These are phyloP conservation scores for Gnathonemus echidnorhynchus DNA, from an alignment of 2,113 vertebrate species.

Conservation along the genomic window DNA sequence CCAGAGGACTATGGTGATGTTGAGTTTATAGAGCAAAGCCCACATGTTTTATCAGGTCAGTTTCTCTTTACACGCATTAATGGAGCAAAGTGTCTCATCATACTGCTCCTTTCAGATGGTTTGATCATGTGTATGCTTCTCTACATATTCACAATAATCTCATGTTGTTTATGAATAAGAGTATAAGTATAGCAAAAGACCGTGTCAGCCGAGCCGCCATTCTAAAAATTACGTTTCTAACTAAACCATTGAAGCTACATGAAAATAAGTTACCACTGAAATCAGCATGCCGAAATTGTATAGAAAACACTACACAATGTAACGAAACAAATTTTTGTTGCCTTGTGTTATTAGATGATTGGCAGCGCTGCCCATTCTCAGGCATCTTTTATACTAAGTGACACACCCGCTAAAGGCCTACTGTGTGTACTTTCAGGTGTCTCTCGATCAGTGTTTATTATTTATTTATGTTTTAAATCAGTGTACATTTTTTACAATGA, in stretches of 20 bases:
- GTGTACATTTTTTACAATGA: not conserved
- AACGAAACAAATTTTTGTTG: too few species aligned
- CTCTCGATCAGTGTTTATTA: not conserved
- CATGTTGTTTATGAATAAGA: not conserved
- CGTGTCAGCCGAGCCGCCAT: too few species aligned
- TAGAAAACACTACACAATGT: too few species aligned
- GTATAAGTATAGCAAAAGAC: too few species aligned
- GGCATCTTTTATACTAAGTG: not conserved
- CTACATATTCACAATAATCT: not conserved
- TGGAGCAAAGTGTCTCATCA: too few species aligned
- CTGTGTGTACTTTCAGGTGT: not conserved
- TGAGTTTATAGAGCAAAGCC: not conserved
- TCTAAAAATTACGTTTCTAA: too few species aligned
- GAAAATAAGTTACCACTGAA: too few species aligned
- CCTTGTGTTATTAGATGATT: not conserved
- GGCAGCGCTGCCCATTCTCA: not conserved
- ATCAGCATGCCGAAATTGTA: too few species aligned
- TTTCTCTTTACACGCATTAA: not conserved
- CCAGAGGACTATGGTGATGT: too few species aligned
- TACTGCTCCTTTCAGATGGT: not conserved
- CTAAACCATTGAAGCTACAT: too few species aligned
- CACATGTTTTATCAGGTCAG: not conserved
- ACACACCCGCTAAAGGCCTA: not conserved
- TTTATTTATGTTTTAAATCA: not conserved
- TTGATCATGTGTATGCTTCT: not conserved